phyloP scores from a whole-genome alignment of 2,888 invertebrate genomes.

The Stramonita haemastoma region DNA sequence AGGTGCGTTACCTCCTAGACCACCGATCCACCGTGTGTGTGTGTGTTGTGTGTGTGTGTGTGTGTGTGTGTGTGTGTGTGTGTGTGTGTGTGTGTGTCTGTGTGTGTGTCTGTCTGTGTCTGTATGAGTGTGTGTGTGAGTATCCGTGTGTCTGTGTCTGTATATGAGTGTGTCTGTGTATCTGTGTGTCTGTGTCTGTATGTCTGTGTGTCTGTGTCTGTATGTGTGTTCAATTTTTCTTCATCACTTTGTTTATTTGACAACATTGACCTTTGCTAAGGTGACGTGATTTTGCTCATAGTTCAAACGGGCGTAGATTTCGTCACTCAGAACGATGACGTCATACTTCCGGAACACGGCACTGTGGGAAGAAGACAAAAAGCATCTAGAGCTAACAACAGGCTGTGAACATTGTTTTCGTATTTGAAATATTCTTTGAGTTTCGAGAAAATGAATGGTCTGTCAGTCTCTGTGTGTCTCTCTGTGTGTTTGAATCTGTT shows the following conservation, averaged over 20 bases:
- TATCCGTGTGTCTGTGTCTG: background rate
- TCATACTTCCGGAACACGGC: conserved; percentile 66
- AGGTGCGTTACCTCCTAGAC: too few species aligned
- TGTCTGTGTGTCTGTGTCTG: background rate
- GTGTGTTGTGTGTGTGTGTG: too few species aligned
- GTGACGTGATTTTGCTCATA: conserved; percentile 63
- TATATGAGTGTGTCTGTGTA: background rate
- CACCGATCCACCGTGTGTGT: too few species aligned
- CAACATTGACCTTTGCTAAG: conserved; percentile 62
- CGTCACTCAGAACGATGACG: conserved; percentile 74
- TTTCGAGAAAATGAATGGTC: too few species aligned
- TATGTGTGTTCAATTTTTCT: background rate
- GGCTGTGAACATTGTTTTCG: too few species aligned
- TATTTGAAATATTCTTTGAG: too few species aligned
- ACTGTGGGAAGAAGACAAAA: conserved; percentile 48
- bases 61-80: too few species aligned
- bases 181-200: background rate
- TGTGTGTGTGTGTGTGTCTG: background rate
- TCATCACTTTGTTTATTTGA: background rate
- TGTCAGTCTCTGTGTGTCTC: too few species aligned
- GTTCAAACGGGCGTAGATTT: conserved; percentile 73
- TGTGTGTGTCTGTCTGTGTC: background rate
- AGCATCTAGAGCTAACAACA: background rate
- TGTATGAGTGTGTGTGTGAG: background rate
- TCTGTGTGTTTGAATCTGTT: too few species aligned